Evolutionary conservation across 2,113 vertebrate species (phyloP).

Genomic region (Etia nguti): DNA sequence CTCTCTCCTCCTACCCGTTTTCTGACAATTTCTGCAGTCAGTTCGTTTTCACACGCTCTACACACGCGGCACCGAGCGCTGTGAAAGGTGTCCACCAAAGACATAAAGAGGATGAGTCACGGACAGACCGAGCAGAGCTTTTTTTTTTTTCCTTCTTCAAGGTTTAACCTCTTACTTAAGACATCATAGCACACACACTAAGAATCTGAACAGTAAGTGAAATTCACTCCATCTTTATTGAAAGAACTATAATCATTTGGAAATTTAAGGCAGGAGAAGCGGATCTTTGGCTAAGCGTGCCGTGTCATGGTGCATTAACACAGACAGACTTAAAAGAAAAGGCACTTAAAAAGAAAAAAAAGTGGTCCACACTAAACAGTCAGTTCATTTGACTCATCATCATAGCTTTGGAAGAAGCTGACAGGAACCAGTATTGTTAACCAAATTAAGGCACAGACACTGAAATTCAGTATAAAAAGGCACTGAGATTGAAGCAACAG

Average conservation of each 20-base stretch:
- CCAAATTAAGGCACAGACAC: neutral
- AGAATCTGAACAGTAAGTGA: neutral
- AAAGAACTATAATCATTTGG: constrained; percentile 40
- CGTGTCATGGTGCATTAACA: constrained; percentile 12
- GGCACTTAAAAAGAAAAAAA: constrained; percentile 51
- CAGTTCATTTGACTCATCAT: neutral
- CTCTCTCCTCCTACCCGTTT: constrained; percentile 21
- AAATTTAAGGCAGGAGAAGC: constrained; percentile 33
- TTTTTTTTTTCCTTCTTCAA: neutral
- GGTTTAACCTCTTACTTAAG: neutral
- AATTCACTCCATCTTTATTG: constrained; percentile 57
- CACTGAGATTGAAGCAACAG: constrained; percentile 5
- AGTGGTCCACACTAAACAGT: neutral
- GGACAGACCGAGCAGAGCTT: neutral
- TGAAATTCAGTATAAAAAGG: constrained; percentile 20
- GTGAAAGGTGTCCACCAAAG: neutral
- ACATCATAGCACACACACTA: neutral
- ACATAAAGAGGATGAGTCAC: constrained; percentile 34
- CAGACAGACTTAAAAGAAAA: constrained; percentile 39
- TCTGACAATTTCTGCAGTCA: neutral
- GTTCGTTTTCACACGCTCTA: constrained; percentile 5
- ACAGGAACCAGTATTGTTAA: neutral
- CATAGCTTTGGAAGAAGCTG: neutral
- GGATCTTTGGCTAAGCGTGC: constrained; percentile 31
- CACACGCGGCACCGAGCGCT: neutral